Evolutionary conservation across 2,888 invertebrate genomes (phyloP), one percentile per base, ranked within the genome.

Genomic region (Hartigia nigra): DNA sequence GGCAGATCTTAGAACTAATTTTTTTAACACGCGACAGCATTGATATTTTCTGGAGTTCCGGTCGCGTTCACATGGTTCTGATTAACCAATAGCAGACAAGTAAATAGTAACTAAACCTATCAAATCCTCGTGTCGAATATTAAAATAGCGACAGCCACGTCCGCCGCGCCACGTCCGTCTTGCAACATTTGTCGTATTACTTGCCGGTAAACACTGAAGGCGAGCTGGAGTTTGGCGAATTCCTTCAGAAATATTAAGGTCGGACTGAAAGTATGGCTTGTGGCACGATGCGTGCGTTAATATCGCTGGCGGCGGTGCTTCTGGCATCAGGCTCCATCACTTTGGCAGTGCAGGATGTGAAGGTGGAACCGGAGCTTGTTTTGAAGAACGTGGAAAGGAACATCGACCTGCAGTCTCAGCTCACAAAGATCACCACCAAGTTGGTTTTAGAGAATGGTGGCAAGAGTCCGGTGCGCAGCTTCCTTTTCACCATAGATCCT

Each of bases 401-500:
- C 76, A 94, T 99, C 85, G 98, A 99, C 92, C 92, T 98, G 83
- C 94, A 97, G 11, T 95, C 97, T 12, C 98, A 98, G 92, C 93
- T 99, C 80, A 97, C 97, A 3, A 98, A 97, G 93, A 95, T 97
- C 77, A 93, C 94, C 23, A 93, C 95, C 55, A 96, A 96, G 92
- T 93, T 98, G 88, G 96, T 96, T 84, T 90, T 98, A 85, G 97
- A 98, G 92, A 98, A 98, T 91, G 94, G 93, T 85, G 96, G 96
- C 77, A 96, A 95, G 89, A 93, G 94, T 82, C 92, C 95, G 82
- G 94, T 95, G 69, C 95, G 94, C 82, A 94, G 93, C 84, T 95
- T 98, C 89, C 92, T 96, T 37, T 94, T 97, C 84, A 93, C 95
- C 12, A 90, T 97, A 37, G 96, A 97, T 86, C 93, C 94, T 23